These are phyloP conservation scores for Ecdyonurus torrentis DNA, from an alignment of 2,888 invertebrate species.

Conservation along the genomic window DNA sequence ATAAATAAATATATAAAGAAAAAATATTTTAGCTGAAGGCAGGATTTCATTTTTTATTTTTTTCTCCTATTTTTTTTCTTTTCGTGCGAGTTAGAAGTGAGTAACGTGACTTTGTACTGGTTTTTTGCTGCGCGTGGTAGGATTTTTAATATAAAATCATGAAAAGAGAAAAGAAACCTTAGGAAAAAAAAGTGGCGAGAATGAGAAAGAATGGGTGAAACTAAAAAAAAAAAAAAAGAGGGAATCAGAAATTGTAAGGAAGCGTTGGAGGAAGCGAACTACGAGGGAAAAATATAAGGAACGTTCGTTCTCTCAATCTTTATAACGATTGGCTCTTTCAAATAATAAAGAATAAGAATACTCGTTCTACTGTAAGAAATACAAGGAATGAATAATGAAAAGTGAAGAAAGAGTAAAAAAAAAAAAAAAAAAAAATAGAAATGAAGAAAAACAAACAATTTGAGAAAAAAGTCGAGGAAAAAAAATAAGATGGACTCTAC, in stretches of 20 bases:
- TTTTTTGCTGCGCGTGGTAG: neutral
- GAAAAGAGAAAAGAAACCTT: neutral
- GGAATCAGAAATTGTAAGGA: neutral
- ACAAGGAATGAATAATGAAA: neutral
- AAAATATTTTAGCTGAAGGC: neutral
- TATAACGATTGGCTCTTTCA: neutral
- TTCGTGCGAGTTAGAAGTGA: neutral
- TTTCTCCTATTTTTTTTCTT: neutral
- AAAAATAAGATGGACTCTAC: too few relatives aligned
- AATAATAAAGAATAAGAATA: too few relatives aligned
- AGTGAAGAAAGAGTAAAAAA: neutral
- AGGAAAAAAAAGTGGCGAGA: neutral
- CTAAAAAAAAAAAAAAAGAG: neutral
- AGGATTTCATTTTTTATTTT: neutral
- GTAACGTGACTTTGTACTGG: neutral
- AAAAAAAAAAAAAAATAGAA: neutral
- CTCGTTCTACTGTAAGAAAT: too few relatives aligned
- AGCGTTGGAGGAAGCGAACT: neutral
- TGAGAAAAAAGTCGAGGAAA: too few relatives aligned
- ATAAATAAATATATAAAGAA: neutral
- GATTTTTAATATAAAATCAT: neutral
- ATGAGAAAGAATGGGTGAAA: neutral
- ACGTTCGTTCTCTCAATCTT: neutral
- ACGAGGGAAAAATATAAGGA: neutral
- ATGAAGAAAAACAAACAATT: too few relatives aligned